Evolutionary conservation across 2,888 invertebrate genomes (phyloP).

Genomic region (Cataglyphis albicans): DNA sequence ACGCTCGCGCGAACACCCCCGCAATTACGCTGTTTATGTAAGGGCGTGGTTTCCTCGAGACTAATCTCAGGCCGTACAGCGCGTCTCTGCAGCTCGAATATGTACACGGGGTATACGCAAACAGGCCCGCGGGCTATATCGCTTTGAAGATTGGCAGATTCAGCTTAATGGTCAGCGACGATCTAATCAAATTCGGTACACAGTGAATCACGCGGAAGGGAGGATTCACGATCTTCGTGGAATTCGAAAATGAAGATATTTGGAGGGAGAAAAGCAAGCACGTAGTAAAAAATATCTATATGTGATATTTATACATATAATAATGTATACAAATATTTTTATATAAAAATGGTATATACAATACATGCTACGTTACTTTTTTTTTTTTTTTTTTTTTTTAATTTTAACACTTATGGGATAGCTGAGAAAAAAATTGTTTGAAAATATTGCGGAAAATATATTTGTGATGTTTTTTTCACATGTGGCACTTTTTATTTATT

Average conservation of each 20-base stretch:
- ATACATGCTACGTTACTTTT: no score
- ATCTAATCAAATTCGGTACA: constrained; percentile 60
- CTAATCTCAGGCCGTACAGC: constrained; percentile 75
- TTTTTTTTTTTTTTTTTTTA: not conserved
- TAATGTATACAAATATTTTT: not conserved
- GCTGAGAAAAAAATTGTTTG: not conserved
- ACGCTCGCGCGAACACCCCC: constrained; percentile 81
- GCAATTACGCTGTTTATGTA: constrained; percentile 85
- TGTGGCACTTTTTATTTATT: not conserved
- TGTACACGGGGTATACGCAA: constrained; percentile 65
- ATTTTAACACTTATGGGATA: not conserved
- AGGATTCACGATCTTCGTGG: not conserved
- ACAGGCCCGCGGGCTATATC: constrained; percentile 75
- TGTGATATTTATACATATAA: not conserved
- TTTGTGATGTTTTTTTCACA: not conserved
- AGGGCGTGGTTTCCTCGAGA: constrained; percentile 82
- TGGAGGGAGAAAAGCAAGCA: not conserved
- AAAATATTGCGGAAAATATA: not conserved
- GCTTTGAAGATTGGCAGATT: constrained; percentile 78
- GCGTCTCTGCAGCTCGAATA: constrained; percentile 22
- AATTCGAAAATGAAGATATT: not conserved
- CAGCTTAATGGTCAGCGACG: constrained; percentile 72
- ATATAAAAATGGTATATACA: not conserved
- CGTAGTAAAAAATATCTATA: not conserved
- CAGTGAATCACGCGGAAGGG: constrained; percentile 25